Evolutionary conservation across 2,113 vertebrate species (phyloP).

Genomic region (Butorides virescens): DNA sequence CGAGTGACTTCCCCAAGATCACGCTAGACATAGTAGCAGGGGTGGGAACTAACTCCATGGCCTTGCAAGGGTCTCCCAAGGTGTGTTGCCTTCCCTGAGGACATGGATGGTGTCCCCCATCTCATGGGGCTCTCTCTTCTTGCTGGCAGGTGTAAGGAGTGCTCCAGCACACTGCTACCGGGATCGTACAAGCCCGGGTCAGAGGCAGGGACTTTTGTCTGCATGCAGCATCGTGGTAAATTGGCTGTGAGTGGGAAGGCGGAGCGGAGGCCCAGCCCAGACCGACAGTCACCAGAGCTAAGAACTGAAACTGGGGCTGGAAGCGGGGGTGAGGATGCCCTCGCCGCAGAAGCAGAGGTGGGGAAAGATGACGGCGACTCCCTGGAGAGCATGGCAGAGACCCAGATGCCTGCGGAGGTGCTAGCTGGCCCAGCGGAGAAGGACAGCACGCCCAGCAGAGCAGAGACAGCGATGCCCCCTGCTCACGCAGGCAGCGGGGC

Average conservation of each 20-base stretch:
- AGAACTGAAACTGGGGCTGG: neutral
- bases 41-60: neutral
- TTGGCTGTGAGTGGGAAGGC: slow-evolving; percentile 60
- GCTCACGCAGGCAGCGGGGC: neutral
- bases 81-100: neutral
- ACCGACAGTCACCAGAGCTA: slow-evolving; percentile 27
- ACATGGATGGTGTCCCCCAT: neutral
- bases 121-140: neutral
- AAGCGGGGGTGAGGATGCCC: neutral
- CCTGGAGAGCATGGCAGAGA: neutral
- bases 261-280: slow-evolving; percentile 54
- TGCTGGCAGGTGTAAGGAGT: slow-evolving; percentile 85
- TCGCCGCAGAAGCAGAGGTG: neutral
- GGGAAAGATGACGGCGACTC: neutral
- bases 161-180: slow-evolving; percentile 89
- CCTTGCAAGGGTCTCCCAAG: neutral
- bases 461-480: neutral
- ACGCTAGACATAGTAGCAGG: neutral
- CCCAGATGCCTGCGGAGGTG: neutral
- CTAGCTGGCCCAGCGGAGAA: neutral
- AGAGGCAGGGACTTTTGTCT: slow-evolving; percentile 85
- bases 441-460: neutral
- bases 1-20: neutral
- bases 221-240: slow-evolving; percentile 81
- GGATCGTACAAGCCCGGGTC: slow-evolving; percentile 86